phyloP scores from a whole-genome alignment of 2,113 vertebrate species.

The Colinus virginianus region DNA sequence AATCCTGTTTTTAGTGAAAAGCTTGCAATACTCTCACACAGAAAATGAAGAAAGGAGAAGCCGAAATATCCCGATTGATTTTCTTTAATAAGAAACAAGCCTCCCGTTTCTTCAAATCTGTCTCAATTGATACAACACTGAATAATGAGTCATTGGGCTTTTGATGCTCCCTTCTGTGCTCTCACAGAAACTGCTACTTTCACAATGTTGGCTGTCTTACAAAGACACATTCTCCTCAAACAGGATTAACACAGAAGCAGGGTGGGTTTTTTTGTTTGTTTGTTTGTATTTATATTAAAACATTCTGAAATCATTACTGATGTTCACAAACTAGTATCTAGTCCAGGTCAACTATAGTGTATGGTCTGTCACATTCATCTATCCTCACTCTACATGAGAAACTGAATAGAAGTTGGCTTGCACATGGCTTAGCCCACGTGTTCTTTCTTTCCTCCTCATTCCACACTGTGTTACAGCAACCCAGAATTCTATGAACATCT shows the following conservation, averaged over 20 bases:
- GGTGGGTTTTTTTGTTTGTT: no score
- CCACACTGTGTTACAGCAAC: neutral
- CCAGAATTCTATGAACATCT: neutral
- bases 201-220: neutral
- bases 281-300: neutral
- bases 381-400: neutral
- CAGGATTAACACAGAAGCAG: neutral
- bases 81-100: neutral
- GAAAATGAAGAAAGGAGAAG: neutral
- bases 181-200: neutral
- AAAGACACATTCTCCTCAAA: neutral
- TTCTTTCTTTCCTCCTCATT: neutral
- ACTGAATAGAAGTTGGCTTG: neutral
- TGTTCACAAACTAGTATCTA: neutral
- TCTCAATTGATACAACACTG: neutral
- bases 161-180: neutral
- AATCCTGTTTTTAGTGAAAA: neutral
- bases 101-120: neutral
- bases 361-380: neutral
- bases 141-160: neutral
- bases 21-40: neutral
- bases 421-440: neutral
- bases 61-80: neutral
- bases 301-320: neutral
- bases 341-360: neutral